Base-by-base conservation (phyloP, 2,113 vertebrate species). In the Solea solea region DNA sequence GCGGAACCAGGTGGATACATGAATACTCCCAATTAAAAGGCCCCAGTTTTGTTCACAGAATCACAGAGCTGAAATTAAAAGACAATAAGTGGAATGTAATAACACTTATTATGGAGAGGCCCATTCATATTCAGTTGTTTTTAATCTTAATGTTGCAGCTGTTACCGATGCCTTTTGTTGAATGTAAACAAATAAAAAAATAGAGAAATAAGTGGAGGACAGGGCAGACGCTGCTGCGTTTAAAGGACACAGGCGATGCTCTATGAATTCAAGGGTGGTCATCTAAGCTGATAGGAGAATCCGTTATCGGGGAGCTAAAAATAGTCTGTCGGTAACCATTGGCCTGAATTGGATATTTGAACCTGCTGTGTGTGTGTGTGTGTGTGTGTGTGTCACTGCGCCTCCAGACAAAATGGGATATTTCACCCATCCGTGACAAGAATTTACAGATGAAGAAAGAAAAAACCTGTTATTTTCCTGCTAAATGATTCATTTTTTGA, bases 251-350 rank as follows among this genome's bases (percentile, higher is more conserved):
- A 41, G 76, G 75, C 46, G 4, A 45, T 63, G 83, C 78, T 82
- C 89, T 82, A 81, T 86, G 81, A 87, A 93, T 88, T 88, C 85
- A 86, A 79, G 72, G 72, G 68, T 77, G 80, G 87, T 85, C 84
- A 75, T 77, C 81, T 61, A 59, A 67, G 81, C 80, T 78, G 85
- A 87, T 81, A 81, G 78, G 61, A 71, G 69, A 82, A 84, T 85
- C 83, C 8, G 48, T 89, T 90, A 89, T 88, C 82, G 63, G 57
- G 0, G 39, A 44, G 78, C 88, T 90, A 90, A 92, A 91, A 92
- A 92, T 91, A 92, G 85, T 52, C 55, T 48, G 34, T 34, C 76
- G 44, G 80, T 69, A 79, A 69, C 80, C 65, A 68, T 54, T 83
- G 65, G 75, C 76, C 82, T 58, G 72, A 75, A 87, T 76, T 83